These are phyloP conservation scores for Suillia variegata DNA, from an alignment of 2,888 invertebrate species.

Conservation along the genomic window DNA sequence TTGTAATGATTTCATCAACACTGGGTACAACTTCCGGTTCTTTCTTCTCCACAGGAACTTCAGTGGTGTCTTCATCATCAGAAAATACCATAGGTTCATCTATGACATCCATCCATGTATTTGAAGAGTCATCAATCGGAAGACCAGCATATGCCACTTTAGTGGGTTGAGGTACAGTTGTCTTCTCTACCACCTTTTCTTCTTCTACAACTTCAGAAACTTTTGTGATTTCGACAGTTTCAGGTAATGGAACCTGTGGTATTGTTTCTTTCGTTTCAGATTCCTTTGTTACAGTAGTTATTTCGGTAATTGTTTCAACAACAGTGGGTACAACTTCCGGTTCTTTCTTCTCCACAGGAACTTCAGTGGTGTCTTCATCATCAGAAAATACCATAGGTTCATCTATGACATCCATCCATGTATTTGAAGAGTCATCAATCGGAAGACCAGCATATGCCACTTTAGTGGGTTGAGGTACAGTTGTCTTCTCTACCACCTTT, in stretches of 20 bases:
- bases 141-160: slow-evolving; percentile 43
- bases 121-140: slow-evolving; percentile 45
- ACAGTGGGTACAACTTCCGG: neutral
- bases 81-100: slow-evolving; percentile 54
- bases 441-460: slow-evolving; percentile 39
- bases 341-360: neutral
- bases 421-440: slow-evolving; percentile 42
- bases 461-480: slow-evolving; percentile 27
- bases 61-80: slow-evolving; percentile 45
- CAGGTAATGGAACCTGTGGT: no score
- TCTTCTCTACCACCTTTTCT: slow-evolving; percentile 27
- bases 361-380: slow-evolving; percentile 1
- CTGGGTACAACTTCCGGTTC: neutral
- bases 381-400: slow-evolving; percentile 46
- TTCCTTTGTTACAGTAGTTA: neutral
- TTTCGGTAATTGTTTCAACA: slow-evolving; percentile 1
- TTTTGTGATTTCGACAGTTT: neutral
- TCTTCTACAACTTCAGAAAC: slow-evolving; percentile 4
- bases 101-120: slow-evolving; percentile 50
- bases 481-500: slow-evolving; percentile 42
- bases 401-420: slow-evolving; percentile 51
- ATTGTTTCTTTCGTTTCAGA: neutral
- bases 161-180: slow-evolving; percentile 42
- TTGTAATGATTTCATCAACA: neutral
- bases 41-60: no score